Conservation (phyloP, 2,113 vertebrate genomes). For the Pantherophis guttatus region DNA sequence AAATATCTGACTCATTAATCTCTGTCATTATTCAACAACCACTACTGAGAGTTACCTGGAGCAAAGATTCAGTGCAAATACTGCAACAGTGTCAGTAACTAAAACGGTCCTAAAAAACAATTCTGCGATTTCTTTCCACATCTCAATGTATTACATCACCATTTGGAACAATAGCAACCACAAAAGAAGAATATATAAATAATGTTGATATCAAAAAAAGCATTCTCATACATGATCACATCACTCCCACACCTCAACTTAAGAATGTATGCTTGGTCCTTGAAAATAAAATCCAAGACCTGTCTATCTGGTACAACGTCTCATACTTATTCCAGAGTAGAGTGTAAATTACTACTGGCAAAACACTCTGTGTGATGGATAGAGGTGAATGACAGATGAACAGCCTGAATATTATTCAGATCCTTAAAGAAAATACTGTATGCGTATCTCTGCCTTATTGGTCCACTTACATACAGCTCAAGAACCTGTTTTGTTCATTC, state of each 20-base stretch:
- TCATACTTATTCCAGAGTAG: not conserved
- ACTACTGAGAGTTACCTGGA: slow-evolving; percentile 12
- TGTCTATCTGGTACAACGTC: not conserved
- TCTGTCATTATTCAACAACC: slow-evolving; percentile 10
- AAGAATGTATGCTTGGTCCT: not conserved
- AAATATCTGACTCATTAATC: not conserved
- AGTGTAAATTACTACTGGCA: not conserved
- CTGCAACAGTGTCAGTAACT: not conserved
- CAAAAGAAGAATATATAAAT: not conserved
- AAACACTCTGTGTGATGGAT: not conserved
- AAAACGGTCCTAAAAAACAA: not conserved
- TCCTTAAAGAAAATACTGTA: not conserved
- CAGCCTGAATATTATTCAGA: not conserved
- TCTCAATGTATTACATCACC: not conserved
- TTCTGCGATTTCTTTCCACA: not conserved
- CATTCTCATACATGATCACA: not conserved
- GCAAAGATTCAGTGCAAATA: slow-evolving; percentile 14
- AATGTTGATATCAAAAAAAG: not conserved
- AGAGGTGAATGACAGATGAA: not conserved
- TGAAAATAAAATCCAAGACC: not conserved
- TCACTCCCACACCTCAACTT: not conserved
- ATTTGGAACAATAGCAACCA: not conserved
- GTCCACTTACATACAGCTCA: not conserved
- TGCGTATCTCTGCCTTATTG: not conserved
- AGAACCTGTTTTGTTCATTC: not conserved